phyloP scores from a whole-genome alignment of 2,113 vertebrate genomes.

The Caracal caracal region DNA sequence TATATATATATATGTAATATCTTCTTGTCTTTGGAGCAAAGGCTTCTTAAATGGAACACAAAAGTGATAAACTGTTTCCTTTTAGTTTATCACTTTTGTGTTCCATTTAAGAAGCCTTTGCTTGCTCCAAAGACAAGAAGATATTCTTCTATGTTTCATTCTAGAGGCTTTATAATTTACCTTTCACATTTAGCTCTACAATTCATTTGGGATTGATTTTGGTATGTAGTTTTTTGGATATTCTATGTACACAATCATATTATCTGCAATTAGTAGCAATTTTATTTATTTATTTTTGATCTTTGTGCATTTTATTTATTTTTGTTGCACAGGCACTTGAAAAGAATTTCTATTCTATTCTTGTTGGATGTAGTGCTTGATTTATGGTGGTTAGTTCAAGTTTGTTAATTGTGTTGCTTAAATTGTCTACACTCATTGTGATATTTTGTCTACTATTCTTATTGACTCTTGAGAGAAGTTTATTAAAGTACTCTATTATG shows the following conservation, averaged over 20 bases:
- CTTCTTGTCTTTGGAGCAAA: too few relatives aligned
- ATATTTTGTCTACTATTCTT: neutral
- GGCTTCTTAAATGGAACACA: too few relatives aligned
- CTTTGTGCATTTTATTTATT: neutral
- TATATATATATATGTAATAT: too few relatives aligned
- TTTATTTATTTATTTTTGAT: neutral
- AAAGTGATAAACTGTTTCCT: too few relatives aligned
- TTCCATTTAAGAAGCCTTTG: neutral
- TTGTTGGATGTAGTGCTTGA: neutral
- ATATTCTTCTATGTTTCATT: neutral
- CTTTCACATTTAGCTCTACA: neutral
- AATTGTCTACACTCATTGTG: neutral
- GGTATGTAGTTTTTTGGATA: neutral
- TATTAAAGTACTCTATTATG: neutral
- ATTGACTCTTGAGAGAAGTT: neutral
- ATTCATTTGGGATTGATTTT: neutral
- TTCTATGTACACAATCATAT: neutral
- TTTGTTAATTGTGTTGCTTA: neutral
- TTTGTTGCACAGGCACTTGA: neutral
- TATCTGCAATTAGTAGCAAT: neutral
- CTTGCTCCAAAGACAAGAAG: neutral
- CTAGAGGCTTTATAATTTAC: neutral
- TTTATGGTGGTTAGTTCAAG: neutral
- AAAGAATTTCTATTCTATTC: neutral
- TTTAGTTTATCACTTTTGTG: neutral